Evolutionary conservation across 2,888 invertebrate species (phyloP), one percentile per base, ranked within the genome.

Genomic region (Melinopterus prodromus): DNA sequence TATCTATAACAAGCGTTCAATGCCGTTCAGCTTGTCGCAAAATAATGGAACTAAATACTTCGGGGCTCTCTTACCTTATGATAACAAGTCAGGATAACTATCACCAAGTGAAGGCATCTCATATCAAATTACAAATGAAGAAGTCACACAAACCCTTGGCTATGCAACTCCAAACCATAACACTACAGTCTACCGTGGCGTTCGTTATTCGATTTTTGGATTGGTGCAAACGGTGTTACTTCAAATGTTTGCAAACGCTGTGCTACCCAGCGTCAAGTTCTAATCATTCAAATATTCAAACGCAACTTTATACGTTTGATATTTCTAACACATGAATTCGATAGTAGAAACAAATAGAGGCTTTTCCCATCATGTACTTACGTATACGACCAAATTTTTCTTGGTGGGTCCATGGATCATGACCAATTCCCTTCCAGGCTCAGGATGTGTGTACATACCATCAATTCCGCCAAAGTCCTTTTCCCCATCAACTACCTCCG

Each of bases 321-420:
- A 26, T 26, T 26, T 26, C 3, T 26, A 26, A 26, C 26, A 26
- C 26, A 26, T 26, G 2, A 26, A 26, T 26, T 26, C 26, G 1
- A 2, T 3, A 26, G 2, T 3, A 26, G 26, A 26, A 26, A 2
- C 70, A 1, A 70, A 70, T 1, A 70, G 15, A n/a, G 14, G 70
- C 14, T 26, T 26, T 3, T 2, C 26, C 26, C 26, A n/a, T 3
- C 26, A 26, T 26, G 9, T n/a, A 89, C 91, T 90, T 87, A 93
- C 93, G 88, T 92, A 92, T 82, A 94, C 89, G 71, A 91, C 90
- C 53, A 94, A 89, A 77, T 92, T 90, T 84, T 92, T 92, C 84
- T 90, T 91, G 53, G 92, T 89, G 0, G 94, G 94, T 26, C 94
- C 94, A 16, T 91, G 90, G 71, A 94, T 92, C 82, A 90, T 87